phyloP scores from a whole-genome alignment of 2,888 invertebrate species.

The Cordylochernes scorpioides region DNA sequence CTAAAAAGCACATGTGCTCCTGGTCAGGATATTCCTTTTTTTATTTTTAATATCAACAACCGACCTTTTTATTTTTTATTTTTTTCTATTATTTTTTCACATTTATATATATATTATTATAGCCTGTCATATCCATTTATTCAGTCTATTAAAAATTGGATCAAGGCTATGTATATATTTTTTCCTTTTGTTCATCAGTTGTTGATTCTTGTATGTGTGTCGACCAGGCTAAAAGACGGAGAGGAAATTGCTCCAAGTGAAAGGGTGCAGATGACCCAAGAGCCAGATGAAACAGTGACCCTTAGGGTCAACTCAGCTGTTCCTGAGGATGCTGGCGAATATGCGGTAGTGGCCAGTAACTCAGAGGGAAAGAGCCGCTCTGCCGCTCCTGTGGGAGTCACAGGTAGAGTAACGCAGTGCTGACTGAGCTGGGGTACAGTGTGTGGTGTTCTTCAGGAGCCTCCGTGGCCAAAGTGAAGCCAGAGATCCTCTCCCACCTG shows the following conservation, averaged over 20 bases:
- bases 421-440: not conserved
- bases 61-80: no score
- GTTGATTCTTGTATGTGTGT: not conserved
- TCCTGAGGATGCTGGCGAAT: conserved; percentile 10
- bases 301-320: conserved; percentile 25
- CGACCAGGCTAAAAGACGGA: conserved; percentile 10
- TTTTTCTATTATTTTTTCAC: no score
- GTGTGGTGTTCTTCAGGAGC: not conserved
- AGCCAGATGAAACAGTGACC: conserved; percentile 44
- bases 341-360: conserved; percentile 10
- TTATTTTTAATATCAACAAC: no score
- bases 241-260: conserved; percentile 6
- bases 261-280: conserved; percentile 32
- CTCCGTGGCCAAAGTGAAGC: conserved; percentile 1
- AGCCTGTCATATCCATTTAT: no score
- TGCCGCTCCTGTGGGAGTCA: conserved; percentile 8
- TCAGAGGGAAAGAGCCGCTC: conserved; percentile 14
- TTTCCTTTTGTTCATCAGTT: not conserved
- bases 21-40: no score
- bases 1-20: no score
- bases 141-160: no score
- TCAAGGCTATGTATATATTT: no score
- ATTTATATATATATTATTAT: no score
- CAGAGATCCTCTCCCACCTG: conserved; percentile 9
- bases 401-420: conserved; percentile 4